Evolutionary conservation across 2,113 vertebrate genomes (phyloP).

Genomic region (Cyprinodon tularosa): DNA sequence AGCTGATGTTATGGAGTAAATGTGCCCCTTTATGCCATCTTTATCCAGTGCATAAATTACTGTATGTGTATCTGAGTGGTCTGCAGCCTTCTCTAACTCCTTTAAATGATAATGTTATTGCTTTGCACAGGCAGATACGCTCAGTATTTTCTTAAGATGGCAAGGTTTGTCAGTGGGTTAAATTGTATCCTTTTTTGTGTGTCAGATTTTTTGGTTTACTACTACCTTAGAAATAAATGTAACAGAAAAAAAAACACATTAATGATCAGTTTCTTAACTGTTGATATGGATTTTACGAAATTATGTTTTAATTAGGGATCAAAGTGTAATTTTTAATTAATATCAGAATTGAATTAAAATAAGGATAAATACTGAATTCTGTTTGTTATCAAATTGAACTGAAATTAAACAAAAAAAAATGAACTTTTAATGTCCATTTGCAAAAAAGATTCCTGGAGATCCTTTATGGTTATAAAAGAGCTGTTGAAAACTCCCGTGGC

Average conservation of each 20-base stretch:
- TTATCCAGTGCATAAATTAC: conserved; percentile 41
- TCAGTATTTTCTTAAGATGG: neutral
- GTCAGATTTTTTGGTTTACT: neutral
- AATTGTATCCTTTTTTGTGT: neutral
- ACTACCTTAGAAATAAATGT: neutral
- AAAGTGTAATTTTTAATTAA: neutral
- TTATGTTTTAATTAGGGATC: neutral
- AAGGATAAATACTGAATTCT: too few relatives aligned
- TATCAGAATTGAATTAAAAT: neutral
- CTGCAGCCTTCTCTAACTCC: neutral
- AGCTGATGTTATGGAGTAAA: conserved; percentile 56
- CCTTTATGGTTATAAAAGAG: neutral
- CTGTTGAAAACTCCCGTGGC: neutral
- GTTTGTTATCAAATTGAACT: neutral
- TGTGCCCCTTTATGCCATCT: conserved; percentile 41
- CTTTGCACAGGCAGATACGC: conserved; percentile 36
- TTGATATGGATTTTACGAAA: too few relatives aligned
- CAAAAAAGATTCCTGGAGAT: neutral
- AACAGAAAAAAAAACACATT: neutral
- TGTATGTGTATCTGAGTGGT: conserved; percentile 23
- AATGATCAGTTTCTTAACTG: neutral
- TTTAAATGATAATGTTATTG: conserved; percentile 29
- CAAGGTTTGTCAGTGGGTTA: neutral
- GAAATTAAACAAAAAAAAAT: neutral
- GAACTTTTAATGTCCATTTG: neutral